phyloP scores from a whole-genome alignment of 2,888 invertebrate species.

The Ophonus ardosiacus region DNA sequence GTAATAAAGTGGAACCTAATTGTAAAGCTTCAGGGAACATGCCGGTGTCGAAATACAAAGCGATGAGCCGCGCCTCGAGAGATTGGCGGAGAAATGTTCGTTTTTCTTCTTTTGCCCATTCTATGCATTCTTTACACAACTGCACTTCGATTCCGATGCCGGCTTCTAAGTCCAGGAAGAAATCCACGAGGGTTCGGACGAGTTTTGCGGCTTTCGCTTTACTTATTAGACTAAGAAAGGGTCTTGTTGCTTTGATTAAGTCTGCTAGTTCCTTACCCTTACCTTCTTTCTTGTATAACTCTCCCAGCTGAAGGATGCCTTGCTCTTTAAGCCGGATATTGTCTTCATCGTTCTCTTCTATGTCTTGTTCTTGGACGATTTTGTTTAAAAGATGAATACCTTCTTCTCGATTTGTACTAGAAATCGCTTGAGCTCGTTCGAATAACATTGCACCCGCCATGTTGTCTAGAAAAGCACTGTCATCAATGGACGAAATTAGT shows the following conservation, averaged over 20 bases:
- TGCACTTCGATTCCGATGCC: slow-evolving; percentile 96
- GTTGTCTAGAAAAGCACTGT: slow-evolving; percentile 77
- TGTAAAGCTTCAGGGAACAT: slow-evolving; percentile 92
- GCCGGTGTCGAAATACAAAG: slow-evolving; percentile 94
- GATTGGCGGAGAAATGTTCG: slow-evolving; percentile 98
- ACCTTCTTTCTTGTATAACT: slow-evolving; percentile 94
- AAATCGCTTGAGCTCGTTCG: slow-evolving; percentile 88
- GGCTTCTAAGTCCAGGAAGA: slow-evolving; percentile 97
- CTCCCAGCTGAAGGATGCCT: slow-evolving; percentile 94
- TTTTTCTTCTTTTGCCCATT: slow-evolving; percentile 99
- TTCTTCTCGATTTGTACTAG: slow-evolving; percentile 86
- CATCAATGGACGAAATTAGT: slow-evolving; percentile 73
- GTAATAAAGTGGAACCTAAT: slow-evolving; percentile 90
- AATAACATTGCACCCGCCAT: slow-evolving; percentile 96
- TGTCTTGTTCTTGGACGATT: slow-evolving; percentile 87
- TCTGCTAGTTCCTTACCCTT: slow-evolving; percentile 95
- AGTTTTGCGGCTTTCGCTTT: slow-evolving; percentile 99
- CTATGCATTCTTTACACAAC: slow-evolving; percentile 97
- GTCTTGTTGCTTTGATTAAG: slow-evolving; percentile 95
- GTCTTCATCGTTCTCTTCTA: slow-evolving; percentile 91
- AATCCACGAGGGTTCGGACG: slow-evolving; percentile 96
- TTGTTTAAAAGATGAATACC: slow-evolving; percentile 86
- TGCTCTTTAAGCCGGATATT: slow-evolving; percentile 95
- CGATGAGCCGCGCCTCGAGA: slow-evolving; percentile 95
- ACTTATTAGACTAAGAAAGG: slow-evolving; percentile 95